Evolutionary conservation across 2,797 vertebrate genomes (phyloP).

Genomic region (Cryptoblepharus egeriae): DNA sequence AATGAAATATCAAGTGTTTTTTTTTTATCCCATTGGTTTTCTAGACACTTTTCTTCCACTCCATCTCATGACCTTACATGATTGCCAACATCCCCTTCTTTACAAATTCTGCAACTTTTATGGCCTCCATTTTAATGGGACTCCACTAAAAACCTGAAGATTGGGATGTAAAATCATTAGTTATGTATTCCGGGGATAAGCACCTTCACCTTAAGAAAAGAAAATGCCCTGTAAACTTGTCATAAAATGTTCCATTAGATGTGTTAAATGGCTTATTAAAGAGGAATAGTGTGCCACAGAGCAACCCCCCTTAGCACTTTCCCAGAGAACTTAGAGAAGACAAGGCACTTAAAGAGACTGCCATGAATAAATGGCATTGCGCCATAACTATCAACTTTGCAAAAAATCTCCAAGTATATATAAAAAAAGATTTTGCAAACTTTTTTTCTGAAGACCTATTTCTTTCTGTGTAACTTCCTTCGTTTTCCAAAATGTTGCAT

Average conservation of each 20-base stretch:
- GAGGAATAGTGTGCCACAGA: conserved; percentile 27
- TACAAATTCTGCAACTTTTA: conserved; percentile 49
- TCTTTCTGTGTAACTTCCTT: too few relatives aligned
- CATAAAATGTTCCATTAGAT: conserved; percentile 54
- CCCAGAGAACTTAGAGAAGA: conserved; percentile 26
- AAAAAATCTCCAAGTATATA: neutral
- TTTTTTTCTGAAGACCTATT: neutral
- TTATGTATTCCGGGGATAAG: conserved; percentile 45
- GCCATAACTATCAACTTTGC: conserved; percentile 23
- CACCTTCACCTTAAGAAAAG: conserved; percentile 50
- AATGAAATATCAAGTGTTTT: too few relatives aligned
- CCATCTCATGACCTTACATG: neutral
- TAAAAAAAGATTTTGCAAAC: neutral
- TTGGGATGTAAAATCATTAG: conserved; percentile 58
- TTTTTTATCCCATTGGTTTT: neutral
- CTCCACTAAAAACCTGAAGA: conserved; percentile 50
- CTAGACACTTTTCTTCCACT: neutral
- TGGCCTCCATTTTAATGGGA: conserved; percentile 31
- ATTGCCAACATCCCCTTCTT: conserved; percentile 38
- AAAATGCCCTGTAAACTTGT: conserved; percentile 46
- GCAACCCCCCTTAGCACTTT: conserved; percentile 22
- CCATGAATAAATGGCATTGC: conserved; percentile 31
- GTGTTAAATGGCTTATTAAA: conserved; percentile 58
- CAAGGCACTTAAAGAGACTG: conserved; percentile 9
- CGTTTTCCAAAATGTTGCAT: neutral